Conservation (phyloP, 2,888 invertebrate genomes). For the Papilio demoleus region DNA sequence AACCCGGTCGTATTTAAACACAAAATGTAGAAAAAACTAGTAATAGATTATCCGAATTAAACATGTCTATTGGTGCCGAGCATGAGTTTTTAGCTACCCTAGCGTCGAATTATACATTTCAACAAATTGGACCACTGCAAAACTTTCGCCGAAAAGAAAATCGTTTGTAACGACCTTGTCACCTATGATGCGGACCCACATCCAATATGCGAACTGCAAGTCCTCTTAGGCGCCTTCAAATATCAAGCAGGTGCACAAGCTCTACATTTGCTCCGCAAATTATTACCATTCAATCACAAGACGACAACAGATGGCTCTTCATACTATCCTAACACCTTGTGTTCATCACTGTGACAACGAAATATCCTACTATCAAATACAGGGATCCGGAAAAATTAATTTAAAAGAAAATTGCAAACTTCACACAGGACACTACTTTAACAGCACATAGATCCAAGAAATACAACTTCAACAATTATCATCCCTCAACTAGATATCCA, state of each 20-base stretch:
- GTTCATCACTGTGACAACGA: background rate
- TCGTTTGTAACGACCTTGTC: slow-evolving; percentile 2
- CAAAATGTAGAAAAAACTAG: slow-evolving; percentile 45
- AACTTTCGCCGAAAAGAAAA: background rate
- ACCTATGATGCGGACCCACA: background rate
- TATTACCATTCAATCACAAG: background rate
- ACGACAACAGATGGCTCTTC: slow-evolving; percentile 5
- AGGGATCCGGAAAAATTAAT: slow-evolving; percentile 32
- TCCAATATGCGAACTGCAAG: slow-evolving; percentile 8
- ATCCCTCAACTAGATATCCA: too few relatives aligned
- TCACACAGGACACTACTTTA: slow-evolving; percentile 29
- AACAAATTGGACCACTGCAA: background rate
- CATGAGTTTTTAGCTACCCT: slow-evolving; percentile 4
- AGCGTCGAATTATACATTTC: background rate
- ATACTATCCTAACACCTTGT: background rate
- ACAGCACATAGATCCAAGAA: background rate
- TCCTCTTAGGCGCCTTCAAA: background rate
- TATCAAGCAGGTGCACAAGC: background rate
- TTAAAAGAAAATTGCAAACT: slow-evolving; percentile 35
- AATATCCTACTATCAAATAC: slow-evolving; percentile 36
- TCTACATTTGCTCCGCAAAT: background rate
- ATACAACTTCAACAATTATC: too few relatives aligned
- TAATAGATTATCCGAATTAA: slow-evolving; percentile 44
- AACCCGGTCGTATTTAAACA: background rate
- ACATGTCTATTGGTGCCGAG: slow-evolving; percentile 41